These are phyloP conservation scores for Lysandra bellargus DNA, from an alignment of 2,888 invertebrate genomes.

Conservation along the genomic window DNA sequence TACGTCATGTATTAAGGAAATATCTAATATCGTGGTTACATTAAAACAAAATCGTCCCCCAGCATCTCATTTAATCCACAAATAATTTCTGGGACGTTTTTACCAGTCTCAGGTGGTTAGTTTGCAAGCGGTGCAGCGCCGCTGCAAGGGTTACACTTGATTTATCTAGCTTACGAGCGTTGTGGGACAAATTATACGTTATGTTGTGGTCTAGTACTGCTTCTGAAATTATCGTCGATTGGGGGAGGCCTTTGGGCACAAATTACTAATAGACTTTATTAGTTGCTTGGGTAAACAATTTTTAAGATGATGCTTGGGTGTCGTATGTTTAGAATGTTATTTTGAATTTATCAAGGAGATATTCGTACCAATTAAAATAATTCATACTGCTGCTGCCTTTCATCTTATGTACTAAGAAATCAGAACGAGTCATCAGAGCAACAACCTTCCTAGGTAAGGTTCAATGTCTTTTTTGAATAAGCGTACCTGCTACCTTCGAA, in stretches of 20 bases:
- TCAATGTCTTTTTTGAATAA: too few relatives aligned
- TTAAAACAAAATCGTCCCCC: not conserved
- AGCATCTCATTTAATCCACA: slow-evolving; percentile 41
- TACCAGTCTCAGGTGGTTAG: slow-evolving; percentile 79
- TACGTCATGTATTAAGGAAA: not conserved
- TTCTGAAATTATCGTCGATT: not conserved
- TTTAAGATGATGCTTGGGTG: not conserved
- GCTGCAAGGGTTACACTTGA: slow-evolving; percentile 73
- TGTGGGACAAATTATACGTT: slow-evolving; percentile 63
- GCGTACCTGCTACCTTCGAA: too few relatives aligned
- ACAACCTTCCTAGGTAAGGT: too few relatives aligned
- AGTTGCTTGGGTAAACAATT: not conserved
- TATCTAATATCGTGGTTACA: not conserved
- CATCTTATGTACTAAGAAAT: not conserved
- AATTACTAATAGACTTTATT: not conserved
- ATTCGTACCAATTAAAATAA: not conserved
- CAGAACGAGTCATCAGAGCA: not conserved
- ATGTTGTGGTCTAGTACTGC: slow-evolving; percentile 26
- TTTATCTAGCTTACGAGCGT: slow-evolving; percentile 72
- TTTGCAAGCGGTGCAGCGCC: slow-evolving; percentile 63
- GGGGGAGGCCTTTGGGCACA: not conserved
- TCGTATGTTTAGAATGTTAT: too few relatives aligned
- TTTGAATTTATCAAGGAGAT: too few relatives aligned
- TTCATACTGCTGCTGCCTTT: not conserved
- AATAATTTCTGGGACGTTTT: slow-evolving; percentile 68